Percentiles rank a stretch among this genome's conserved stretches.
phyloP scores from a whole-genome alignment of 2,888 invertebrate species.

The Sesia apiformis region DNA sequence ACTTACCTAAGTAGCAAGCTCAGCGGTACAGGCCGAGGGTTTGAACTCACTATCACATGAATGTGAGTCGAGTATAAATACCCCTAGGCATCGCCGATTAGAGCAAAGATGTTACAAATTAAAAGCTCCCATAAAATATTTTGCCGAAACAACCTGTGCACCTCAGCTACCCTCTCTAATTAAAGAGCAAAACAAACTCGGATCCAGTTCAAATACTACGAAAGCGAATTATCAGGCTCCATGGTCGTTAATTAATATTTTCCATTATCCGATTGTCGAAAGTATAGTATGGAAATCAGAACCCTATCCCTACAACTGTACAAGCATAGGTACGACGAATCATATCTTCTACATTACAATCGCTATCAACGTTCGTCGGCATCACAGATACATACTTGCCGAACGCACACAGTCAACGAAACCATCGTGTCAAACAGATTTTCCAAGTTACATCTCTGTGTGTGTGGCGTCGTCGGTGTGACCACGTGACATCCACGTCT shows the following conservation, averaged over 20 bases:
- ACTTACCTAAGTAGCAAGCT: too few relatives aligned
- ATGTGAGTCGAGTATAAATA: too few relatives aligned
- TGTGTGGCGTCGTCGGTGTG: constrained; percentile 6
- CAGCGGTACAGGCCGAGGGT: too few relatives aligned
- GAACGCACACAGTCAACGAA: constrained; percentile 4
- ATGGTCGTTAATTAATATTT: constrained; percentile 30
- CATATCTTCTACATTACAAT: constrained; percentile 33
- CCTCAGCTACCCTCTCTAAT: not conserved
- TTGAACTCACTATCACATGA: too few relatives aligned
- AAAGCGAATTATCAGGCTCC: constrained; percentile 25
- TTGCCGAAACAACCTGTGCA: not conserved
- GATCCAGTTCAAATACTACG: constrained; percentile 10
- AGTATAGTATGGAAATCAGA: constrained; percentile 33
- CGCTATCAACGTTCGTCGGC: constrained; percentile 26
- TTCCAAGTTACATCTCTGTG: constrained; percentile 14
- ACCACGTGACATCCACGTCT: constrained; percentile 10
- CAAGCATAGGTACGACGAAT: constrained; percentile 11
- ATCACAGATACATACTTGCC: constrained; percentile 32
- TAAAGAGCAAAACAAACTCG: constrained; percentile 24
- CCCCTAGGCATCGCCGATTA: too few relatives aligned
- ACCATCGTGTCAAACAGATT: constrained; percentile 14
- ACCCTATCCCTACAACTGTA: constrained; percentile 21
- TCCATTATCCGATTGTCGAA: constrained; percentile 27
- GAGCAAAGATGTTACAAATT: too few relatives aligned
- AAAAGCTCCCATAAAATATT: not conserved